phyloP scores from a whole-genome alignment of 2,797 vertebrate species.

The Enteromius fasciolatus region DNA sequence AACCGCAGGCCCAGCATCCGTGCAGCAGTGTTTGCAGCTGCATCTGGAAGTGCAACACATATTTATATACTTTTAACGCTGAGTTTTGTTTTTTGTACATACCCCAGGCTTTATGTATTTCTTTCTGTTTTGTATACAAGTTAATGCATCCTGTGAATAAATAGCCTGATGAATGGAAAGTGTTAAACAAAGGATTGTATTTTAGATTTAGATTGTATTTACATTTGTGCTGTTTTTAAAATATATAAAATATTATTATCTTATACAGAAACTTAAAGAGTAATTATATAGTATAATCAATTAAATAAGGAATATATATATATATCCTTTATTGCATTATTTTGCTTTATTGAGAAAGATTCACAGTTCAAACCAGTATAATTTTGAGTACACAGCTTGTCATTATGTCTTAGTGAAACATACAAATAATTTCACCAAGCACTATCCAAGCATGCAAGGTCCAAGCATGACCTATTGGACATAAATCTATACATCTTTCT shows the following conservation, averaged over 20 bases:
- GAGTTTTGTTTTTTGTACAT: background rate
- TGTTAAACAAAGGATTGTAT: background rate
- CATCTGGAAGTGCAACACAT: background rate
- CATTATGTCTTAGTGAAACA: background rate
- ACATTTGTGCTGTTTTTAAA: background rate
- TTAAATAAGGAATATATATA: too few relatives aligned
- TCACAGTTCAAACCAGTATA: background rate
- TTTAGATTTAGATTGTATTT: too few relatives aligned
- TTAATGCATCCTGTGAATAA: background rate
- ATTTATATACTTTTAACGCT: background rate
- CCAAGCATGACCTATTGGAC: background rate
- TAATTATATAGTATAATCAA: background rate
- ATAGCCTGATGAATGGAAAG: background rate
- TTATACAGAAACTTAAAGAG: background rate
- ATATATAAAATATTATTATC: too few relatives aligned
- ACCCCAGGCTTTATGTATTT: background rate
- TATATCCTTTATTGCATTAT: too few relatives aligned
- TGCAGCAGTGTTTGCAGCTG: background rate
- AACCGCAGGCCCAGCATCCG: slow-evolving; percentile 37
- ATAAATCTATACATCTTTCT: background rate
- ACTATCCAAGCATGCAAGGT: background rate
- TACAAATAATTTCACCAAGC: background rate
- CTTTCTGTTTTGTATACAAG: background rate
- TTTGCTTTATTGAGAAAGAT: too few relatives aligned
- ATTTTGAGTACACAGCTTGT: background rate